Percentiles rank a stretch among this genome's conserved stretches.
phyloP scores from a whole-genome alignment of 64 coral and sea anemone genomes.

The Cladopsammia gracilis region DNA sequence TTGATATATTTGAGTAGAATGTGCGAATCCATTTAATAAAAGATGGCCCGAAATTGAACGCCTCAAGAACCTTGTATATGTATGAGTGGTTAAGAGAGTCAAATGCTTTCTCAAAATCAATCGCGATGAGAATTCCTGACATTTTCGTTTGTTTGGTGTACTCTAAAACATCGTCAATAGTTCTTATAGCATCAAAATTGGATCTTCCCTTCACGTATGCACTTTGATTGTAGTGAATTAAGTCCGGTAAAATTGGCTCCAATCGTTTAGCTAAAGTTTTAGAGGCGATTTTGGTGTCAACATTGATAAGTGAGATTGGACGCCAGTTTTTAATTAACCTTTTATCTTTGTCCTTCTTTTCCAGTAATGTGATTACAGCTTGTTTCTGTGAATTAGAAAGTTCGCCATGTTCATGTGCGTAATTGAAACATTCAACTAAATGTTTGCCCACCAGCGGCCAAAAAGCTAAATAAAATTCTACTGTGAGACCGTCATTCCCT shows the following conservation, averaged over 20 bases:
- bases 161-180: too few relatives aligned
- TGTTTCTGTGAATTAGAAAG: constrained; percentile 57
- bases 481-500: constrained; percentile 49
- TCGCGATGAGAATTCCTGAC: too few relatives aligned
- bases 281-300: constrained; percentile 57
- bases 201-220: too few relatives aligned
- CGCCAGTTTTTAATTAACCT: constrained; percentile 55
- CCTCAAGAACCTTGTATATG: too few relatives aligned
- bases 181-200: too few relatives aligned
- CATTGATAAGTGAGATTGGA: constrained; percentile 63
- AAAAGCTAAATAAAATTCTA: constrained; percentile 58
- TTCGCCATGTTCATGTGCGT: constrained; percentile 15
- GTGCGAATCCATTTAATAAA: too few relatives aligned
- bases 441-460: constrained; percentile 23
- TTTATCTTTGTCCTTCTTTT: constrained; percentile 57
- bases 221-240: too few relatives aligned
- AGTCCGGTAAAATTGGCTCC: neutral
- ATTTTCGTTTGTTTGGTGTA: too few relatives aligned
- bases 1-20: too few relatives aligned
- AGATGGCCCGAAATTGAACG: too few relatives aligned
- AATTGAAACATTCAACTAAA: constrained; percentile 45
- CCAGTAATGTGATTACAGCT: constrained; percentile 65
- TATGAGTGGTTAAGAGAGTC: too few relatives aligned
- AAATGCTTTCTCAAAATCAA: too few relatives aligned
- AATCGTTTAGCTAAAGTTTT: constrained; percentile 34